Percentiles rank a stretch among this genome's conserved stretches.
Evolutionary conservation across 2,797 vertebrate species (phyloP).

Genomic region (Pseudochirops cupreus): DNA sequence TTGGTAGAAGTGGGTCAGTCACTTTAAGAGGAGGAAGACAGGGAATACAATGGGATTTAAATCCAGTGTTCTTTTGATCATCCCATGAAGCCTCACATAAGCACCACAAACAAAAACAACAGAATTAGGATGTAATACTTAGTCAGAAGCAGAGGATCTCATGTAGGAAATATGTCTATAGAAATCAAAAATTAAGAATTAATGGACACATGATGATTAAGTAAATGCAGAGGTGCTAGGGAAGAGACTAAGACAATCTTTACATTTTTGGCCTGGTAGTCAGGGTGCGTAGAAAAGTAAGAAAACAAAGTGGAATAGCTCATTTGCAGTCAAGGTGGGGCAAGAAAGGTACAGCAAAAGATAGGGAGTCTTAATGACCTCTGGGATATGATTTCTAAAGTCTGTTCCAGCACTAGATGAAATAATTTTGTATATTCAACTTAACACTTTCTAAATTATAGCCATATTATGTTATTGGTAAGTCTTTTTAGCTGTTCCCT

Average conservation of each 20-base stretch:
- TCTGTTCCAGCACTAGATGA: not conserved
- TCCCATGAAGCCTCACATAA: not conserved
- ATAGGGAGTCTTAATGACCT: slow-evolving; percentile 12
- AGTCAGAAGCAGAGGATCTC: not conserved
- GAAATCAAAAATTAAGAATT: not conserved
- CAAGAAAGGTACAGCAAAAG: not conserved
- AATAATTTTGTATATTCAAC: not conserved
- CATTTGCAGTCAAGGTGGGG: not conserved
- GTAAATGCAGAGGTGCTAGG: not conserved
- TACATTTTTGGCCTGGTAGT: not conserved
- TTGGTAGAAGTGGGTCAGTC: not conserved
- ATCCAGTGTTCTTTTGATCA: not conserved
- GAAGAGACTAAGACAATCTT: not conserved
- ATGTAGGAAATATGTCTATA: not conserved
- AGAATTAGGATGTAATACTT: not conserved
- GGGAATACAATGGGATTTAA: not conserved
- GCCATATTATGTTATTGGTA: slow-evolving; percentile 9
- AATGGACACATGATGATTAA: not conserved
- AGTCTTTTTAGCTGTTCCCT: not conserved
- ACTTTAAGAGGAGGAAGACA: not conserved
- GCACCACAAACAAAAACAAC: not conserved
- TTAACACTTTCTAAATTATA: slow-evolving; percentile 19
- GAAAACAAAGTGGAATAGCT: slow-evolving; percentile 19
- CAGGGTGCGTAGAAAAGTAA: not conserved
- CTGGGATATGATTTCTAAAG: not conserved